phyloP scores from a whole-genome alignment of 92 coral and sea anemone species.

The Actinostola sp. region DNA sequence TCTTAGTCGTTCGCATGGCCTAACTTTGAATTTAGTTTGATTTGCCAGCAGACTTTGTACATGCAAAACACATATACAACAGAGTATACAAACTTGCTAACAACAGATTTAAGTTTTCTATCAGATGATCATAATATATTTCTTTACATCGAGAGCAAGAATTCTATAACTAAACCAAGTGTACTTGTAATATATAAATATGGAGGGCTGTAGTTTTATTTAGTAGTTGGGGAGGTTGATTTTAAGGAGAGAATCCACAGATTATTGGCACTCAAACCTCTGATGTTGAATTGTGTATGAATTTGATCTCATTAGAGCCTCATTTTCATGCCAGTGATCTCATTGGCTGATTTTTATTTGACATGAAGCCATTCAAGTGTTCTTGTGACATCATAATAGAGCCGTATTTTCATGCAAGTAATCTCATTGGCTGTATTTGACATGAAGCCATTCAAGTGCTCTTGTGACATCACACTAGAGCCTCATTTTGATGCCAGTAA shows the following conservation, averaged over 20 bases:
- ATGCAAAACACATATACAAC: constrained; percentile 4
- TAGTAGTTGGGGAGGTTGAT: neutral
- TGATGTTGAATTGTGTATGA: too few relatives aligned
- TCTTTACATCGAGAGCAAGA: constrained; percentile 49
- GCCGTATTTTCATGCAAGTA: too few relatives aligned
- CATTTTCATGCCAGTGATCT: too few relatives aligned
- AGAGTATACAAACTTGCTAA: neutral
- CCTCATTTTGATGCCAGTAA: too few relatives aligned
- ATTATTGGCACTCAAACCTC: neutral
- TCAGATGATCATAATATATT: constrained; percentile 74
- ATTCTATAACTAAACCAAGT: constrained; percentile 33
- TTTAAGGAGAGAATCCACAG: neutral
- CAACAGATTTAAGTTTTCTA: constrained; percentile 65
- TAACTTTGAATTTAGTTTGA: neutral
- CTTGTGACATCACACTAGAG: too few relatives aligned
- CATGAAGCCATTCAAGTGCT: too few relatives aligned
- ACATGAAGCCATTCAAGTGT: too few relatives aligned
- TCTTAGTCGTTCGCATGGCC: too few relatives aligned
- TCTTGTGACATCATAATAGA: too few relatives aligned
- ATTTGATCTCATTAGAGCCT: too few relatives aligned
- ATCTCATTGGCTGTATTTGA: too few relatives aligned
- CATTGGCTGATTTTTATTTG: too few relatives aligned
- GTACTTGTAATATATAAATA: constrained; percentile 36
- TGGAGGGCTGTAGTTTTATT: constrained; percentile 1
- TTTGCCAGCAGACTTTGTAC: constrained; percentile 9